Evolutionary conservation across 2,888 invertebrate genomes (phyloP).

Genomic region (Oeneis ivallda): DNA sequence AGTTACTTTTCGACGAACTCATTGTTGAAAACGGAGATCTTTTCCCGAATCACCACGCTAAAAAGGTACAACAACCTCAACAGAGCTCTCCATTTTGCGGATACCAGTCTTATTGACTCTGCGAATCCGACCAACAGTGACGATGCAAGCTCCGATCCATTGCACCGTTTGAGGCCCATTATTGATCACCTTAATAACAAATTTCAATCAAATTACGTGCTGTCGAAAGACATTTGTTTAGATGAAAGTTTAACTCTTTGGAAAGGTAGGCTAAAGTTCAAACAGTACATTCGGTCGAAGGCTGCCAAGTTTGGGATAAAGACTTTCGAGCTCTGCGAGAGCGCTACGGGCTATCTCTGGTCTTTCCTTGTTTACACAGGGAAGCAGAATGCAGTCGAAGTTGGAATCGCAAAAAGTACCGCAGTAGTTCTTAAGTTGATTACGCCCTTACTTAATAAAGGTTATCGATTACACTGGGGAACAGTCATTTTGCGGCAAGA

Average conservation of each 20-base stretch:
- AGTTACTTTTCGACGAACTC: background rate
- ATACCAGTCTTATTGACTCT: background rate
- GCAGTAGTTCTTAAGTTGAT: background rate
- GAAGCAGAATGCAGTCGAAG: background rate
- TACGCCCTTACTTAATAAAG: background rate
- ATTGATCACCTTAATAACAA: constrained; percentile 3
- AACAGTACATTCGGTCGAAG: background rate
- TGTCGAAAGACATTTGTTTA: background rate
- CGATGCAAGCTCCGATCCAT: background rate
- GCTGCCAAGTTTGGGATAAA: constrained; percentile 31
- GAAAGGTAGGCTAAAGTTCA: background rate
- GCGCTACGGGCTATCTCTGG: constrained; percentile 34
- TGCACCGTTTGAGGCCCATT: background rate
- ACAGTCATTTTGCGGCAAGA: no score
- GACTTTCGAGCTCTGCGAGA: constrained; percentile 34
- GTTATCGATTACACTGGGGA: no score
- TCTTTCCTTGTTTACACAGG: constrained; percentile 21
- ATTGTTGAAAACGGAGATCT: background rate
- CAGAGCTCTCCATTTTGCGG: background rate
- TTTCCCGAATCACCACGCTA: background rate
- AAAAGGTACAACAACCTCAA: background rate
- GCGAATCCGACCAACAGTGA: background rate
- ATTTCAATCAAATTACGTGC: background rate
- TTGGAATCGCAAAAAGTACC: background rate
- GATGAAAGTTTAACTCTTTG: no score